phyloP scores from a whole-genome alignment of 2,113 vertebrate species.

The Struthio camelus region DNA sequence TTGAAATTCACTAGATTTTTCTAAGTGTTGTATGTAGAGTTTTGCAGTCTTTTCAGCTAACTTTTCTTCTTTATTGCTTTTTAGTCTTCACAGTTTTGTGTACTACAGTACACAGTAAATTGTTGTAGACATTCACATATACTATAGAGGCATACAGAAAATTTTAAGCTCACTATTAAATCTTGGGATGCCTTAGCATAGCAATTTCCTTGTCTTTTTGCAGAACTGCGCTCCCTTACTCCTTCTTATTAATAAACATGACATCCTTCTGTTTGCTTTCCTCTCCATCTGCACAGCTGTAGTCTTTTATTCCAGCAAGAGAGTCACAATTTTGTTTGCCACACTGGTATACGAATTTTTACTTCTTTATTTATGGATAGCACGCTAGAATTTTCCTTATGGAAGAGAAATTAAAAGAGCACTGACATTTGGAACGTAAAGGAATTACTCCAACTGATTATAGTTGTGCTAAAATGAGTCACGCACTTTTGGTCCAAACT shows the following conservation, averaged over 20 bases:
- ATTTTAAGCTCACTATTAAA: background rate
- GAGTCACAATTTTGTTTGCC: conserved; percentile 30
- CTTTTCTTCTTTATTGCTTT: background rate
- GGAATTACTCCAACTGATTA: conserved; percentile 29
- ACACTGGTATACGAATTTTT: background rate
- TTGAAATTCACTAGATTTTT: too few relatives aligned
- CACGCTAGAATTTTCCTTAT: conserved; percentile 9
- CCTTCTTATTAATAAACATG: conserved; percentile 41
- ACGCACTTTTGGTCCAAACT: conserved; percentile 33
- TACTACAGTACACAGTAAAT: background rate
- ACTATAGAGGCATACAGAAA: background rate
- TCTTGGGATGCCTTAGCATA: background rate
- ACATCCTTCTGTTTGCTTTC: conserved; percentile 15
- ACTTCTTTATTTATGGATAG: conserved; percentile 30
- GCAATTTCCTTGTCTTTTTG: background rate
- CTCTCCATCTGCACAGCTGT: conserved; percentile 46
- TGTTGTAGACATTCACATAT: background rate
- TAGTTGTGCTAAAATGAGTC: conserved; percentile 40
- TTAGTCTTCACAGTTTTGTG: background rate
- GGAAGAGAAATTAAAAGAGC: conserved; percentile 35
- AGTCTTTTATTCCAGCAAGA: conserved; percentile 14
- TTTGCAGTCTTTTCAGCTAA: background rate
- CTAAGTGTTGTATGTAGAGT: background rate
- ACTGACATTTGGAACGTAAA: conserved; percentile 44
- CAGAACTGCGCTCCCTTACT: background rate